A percentile compares a stretch with the other conserved stretches of the same genome.
Conservation (phyloP, 2,797 vertebrate genomes). For the Ptychobarbus kaznakovi region DNA sequence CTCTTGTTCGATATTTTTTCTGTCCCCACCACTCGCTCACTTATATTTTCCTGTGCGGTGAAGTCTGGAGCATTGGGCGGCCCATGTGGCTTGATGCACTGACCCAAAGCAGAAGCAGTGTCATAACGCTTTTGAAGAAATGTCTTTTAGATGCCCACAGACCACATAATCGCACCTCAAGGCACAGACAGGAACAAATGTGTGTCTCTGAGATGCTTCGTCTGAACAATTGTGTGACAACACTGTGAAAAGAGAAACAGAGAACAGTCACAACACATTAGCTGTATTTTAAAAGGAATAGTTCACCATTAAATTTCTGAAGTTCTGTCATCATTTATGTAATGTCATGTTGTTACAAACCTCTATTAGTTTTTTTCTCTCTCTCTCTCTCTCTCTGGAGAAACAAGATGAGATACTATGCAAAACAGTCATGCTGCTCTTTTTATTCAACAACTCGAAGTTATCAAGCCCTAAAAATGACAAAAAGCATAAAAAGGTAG, state of each 20-base stretch:
- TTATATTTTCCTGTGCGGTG: conserved; percentile 24
- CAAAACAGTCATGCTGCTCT: neutral
- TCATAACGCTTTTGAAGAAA: conserved; percentile 1
- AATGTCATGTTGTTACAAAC: neutral
- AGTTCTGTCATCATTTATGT: neutral
- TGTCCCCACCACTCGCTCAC: neutral
- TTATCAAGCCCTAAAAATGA: neutral
- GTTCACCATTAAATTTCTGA: neutral
- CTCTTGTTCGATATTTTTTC: neutral
- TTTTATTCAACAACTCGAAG: neutral
- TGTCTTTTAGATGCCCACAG: conserved; percentile 13
- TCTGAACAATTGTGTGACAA: neutral
- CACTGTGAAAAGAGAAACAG: conserved; percentile 4
- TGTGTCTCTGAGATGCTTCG: neutral
- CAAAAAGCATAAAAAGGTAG: neutral
- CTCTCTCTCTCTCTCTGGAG: neutral
- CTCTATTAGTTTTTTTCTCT: neutral
- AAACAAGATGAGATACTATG: neutral
- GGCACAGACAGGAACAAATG: conserved; percentile 12
- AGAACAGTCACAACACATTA: neutral
- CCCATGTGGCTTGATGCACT: conserved; percentile 15
- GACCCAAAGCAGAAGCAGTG: conserved; percentile 43
- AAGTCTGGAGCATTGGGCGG: neutral
- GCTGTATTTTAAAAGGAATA: neutral
- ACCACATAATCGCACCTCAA: neutral